Percentiles rank a stretch among this genome's conserved stretches.
phyloP scores from a whole-genome alignment of 2,888 invertebrate species.

The Shargacucullia verbasci region DNA sequence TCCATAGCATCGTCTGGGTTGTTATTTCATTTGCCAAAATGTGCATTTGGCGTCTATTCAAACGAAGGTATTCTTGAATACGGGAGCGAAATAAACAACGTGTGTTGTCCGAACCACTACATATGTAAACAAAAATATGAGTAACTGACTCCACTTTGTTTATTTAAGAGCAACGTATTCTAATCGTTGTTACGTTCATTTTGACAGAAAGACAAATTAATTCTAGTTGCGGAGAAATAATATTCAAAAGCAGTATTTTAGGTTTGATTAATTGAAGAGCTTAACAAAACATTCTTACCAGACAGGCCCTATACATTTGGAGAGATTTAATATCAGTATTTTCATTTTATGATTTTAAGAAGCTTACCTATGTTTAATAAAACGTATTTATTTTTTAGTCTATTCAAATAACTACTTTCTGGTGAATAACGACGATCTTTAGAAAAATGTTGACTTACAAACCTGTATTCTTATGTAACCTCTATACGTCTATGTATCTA shows the following conservation, averaged over 20 bases:
- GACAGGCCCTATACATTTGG: neutral
- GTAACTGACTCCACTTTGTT: slow-evolving; percentile 24
- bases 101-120: slow-evolving; percentile 60
- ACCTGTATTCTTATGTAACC: neutral
- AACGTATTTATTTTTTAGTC: neutral
- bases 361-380: neutral
- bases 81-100: slow-evolving; percentile 73
- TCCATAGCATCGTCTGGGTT: slow-evolving; percentile 76
- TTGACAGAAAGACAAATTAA: neutral
- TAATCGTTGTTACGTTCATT: slow-evolving; percentile 4
- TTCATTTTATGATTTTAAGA: neutral
- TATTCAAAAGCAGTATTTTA: neutral
- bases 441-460: neutral
- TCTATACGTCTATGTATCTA: too few relatives aligned
- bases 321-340: neutral
- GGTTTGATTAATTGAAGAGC: neutral
- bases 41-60: slow-evolving; percentile 83
- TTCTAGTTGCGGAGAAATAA: neutral
- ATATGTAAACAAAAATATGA: slow-evolving; percentile 47
- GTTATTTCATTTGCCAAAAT: slow-evolving; percentile 82
- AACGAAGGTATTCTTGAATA: slow-evolving; percentile 69
- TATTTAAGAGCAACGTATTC: slow-evolving; percentile 12
- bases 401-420: neutral
- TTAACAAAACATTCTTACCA: neutral
- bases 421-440: neutral